Evolutionary conservation across 2,888 invertebrate species (phyloP).

Genomic region (Pandemis corylana): DNA sequence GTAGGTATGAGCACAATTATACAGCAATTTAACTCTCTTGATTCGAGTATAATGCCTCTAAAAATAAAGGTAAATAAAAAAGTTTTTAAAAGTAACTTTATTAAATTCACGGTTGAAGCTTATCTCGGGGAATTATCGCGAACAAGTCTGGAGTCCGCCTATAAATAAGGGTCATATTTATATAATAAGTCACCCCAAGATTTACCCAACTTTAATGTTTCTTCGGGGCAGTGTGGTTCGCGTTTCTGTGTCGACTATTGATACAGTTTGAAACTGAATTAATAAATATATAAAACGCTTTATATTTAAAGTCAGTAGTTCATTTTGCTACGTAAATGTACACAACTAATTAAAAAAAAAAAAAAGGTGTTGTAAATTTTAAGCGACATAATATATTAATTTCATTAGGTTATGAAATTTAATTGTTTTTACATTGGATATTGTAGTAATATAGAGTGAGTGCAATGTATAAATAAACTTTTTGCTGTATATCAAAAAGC

Average conservation of each 20-base stretch:
- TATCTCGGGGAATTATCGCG: constrained; percentile 58
- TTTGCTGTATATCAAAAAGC: too few species aligned
- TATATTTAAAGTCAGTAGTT: too few species aligned
- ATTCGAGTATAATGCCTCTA: constrained; percentile 20
- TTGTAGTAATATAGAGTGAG: too few species aligned
- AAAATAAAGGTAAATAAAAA: constrained; percentile 43
- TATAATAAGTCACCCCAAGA: constrained; percentile 60
- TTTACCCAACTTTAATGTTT: constrained; percentile 60
- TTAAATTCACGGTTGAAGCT: constrained; percentile 53
- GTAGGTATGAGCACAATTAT: too few species aligned
- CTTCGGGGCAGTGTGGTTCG: constrained; percentile 43
- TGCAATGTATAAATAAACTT: too few species aligned
- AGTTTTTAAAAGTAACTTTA: constrained; percentile 52
- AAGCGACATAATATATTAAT: too few species aligned
- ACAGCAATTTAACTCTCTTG: background rate
- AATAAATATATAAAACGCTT: too few species aligned
- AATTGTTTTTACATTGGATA: too few species aligned
- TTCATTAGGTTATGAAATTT: too few species aligned
- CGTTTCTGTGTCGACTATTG: constrained; percentile 31
- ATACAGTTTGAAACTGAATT: background rate
- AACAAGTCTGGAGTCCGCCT: constrained; percentile 57
- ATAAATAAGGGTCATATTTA: constrained; percentile 67
- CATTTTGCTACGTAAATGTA: too few species aligned
- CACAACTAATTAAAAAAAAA: too few species aligned
- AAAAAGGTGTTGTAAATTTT: too few species aligned